phyloP scores from a whole-genome alignment of 92 coral and sea anemone genomes.

The Phymanthus crucifer region DNA sequence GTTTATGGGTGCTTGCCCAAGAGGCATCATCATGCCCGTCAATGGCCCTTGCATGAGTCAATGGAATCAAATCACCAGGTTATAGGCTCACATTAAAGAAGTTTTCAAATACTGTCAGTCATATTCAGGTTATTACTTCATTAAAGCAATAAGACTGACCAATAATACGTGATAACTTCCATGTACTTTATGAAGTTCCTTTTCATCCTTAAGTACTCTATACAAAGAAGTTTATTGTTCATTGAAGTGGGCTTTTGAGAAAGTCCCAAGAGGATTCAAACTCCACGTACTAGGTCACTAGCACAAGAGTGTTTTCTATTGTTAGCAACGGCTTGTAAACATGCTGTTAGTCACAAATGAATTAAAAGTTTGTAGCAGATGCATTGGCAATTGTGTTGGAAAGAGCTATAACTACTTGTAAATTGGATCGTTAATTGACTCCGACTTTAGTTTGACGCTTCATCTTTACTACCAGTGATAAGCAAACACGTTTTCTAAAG shows the following conservation, averaged over 20 bases:
- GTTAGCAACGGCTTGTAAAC: constrained; percentile 56
- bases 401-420: not conserved
- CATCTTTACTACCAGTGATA: not conserved
- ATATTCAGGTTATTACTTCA: not conserved
- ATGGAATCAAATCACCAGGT: not conserved
- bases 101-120: not conserved
- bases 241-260: not conserved
- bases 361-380: not conserved
- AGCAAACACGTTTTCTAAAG: not conserved
- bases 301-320: constrained; percentile 31
- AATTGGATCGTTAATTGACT: not conserved
- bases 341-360: constrained; percentile 12
- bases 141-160: not conserved
- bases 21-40: too few species aligned
- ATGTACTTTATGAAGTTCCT: not conserved
- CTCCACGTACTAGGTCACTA: constrained; percentile 2
- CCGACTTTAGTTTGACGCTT: not conserved
- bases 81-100: not conserved
- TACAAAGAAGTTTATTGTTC: constrained; percentile 13
- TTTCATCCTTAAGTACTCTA: constrained; percentile 17
- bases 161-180: not conserved
- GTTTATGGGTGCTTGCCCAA: too few species aligned
- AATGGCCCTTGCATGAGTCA: too few species aligned
- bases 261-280: constrained; percentile 25
- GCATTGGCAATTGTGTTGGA: constrained; percentile 5